Percentiles rank a stretch among this genome's conserved stretches.
These are phyloP conservation scores for Sebastes matsubarae DNA, from an alignment of 2,797 vertebrate species.

Conservation along the genomic window DNA sequence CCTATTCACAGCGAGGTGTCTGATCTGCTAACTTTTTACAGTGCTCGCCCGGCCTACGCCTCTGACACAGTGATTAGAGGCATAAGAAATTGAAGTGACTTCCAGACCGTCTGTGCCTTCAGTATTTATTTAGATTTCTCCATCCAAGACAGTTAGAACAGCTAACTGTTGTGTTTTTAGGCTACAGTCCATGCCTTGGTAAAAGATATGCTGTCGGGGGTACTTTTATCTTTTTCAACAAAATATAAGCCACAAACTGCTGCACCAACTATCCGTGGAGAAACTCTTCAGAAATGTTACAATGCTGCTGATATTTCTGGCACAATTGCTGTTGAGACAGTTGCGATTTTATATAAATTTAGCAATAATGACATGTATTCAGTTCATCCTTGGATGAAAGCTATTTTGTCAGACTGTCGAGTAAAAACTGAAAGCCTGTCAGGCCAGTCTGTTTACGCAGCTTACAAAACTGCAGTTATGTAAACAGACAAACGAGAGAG, in stretches of 20 bases:
- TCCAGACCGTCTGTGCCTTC: background rate
- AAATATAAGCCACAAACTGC: background rate
- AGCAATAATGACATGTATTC: background rate
- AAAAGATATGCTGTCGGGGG: slow-evolving; percentile 2
- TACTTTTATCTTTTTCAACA: background rate
- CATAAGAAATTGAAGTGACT: slow-evolving; percentile 45
- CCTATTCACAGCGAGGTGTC: slow-evolving; percentile 20
- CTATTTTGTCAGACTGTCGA: background rate
- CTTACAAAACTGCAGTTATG: background rate
- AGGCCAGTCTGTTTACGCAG: background rate
- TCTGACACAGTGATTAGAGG: slow-evolving; percentile 51
- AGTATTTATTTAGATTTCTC: slow-evolving; percentile 16
- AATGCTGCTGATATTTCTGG: background rate
- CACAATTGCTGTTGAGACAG: background rate
- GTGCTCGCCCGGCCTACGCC: background rate
- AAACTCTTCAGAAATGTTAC: background rate
- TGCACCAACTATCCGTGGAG: background rate
- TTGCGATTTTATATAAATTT: background rate
- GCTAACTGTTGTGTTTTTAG: background rate
- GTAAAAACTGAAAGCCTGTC: slow-evolving; percentile 3
- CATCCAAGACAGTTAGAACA: background rate
- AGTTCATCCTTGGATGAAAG: background rate
- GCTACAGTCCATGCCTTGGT: background rate
- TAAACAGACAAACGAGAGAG: background rate
- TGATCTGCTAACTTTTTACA: slow-evolving; percentile 2